Evolutionary conservation across 2,888 invertebrate species (phyloP).

Genomic region (Trichogramma evanescens): DNA sequence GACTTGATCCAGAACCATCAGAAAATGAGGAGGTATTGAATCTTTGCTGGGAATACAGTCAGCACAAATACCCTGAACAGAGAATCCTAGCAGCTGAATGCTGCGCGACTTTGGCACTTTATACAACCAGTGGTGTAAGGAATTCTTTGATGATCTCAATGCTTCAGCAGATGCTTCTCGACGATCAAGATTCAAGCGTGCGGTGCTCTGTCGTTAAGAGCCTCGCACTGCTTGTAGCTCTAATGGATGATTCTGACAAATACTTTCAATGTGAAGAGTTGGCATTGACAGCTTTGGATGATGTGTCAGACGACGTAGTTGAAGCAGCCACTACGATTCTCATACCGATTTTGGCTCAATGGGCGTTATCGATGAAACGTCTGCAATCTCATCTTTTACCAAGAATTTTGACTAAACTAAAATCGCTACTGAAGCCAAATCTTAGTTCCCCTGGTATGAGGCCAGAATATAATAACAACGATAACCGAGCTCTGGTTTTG

Average conservation of each 20-base stretch:
- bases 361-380: slow-evolving; percentile 54
- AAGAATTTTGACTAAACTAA: slow-evolving; percentile 37
- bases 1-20: slow-evolving; percentile 48
- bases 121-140: slow-evolving; percentile 58
- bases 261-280: slow-evolving; percentile 57
- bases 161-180: slow-evolving; percentile 63
- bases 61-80: slow-evolving; percentile 60
- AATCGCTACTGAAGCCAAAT: slow-evolving; percentile 33
- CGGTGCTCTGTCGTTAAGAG: slow-evolving; percentile 58
- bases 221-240: slow-evolving; percentile 56
- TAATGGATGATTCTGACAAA: slow-evolving; percentile 61
- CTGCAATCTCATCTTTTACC: slow-evolving; percentile 52
- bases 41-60: slow-evolving; percentile 67
- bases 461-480: slow-evolving; percentile 25
- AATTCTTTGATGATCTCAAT: slow-evolving; percentile 65
- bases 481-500: slow-evolving; percentile 33
- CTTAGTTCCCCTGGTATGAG: slow-evolving; percentile 34
- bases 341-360: slow-evolving; percentile 59
- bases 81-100: slow-evolving; percentile 63
- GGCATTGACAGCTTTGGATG: slow-evolving; percentile 54
- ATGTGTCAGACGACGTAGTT: slow-evolving; percentile 52
- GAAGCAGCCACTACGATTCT: slow-evolving; percentile 52
- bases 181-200: slow-evolving; percentile 59
- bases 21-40: slow-evolving; percentile 64
- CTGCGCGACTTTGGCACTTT: slow-evolving; percentile 60